These are phyloP conservation scores for Sminthurinus aureus DNA, from an alignment of 2,888 invertebrate species.

Conservation along the genomic window DNA sequence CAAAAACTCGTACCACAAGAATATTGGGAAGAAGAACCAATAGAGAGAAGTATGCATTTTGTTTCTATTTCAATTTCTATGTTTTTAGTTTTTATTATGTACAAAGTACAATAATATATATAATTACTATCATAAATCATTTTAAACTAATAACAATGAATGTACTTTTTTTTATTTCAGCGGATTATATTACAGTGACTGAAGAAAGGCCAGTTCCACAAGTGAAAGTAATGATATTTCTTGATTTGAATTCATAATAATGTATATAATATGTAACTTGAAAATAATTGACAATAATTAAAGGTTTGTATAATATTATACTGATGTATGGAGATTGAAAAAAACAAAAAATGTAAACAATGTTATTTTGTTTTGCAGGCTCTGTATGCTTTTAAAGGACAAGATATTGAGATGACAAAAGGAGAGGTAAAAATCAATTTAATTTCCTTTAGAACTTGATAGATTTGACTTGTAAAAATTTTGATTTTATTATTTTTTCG, in stretches of 20 bases:
- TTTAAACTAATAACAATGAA: too few relatives aligned
- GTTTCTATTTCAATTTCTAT: neutral
- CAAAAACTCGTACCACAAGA: conserved; percentile 86
- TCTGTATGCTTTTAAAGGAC: conserved; percentile 89
- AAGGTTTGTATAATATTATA: too few relatives aligned
- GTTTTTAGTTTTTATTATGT: neutral
- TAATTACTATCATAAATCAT: too few relatives aligned
- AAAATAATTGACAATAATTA: too few relatives aligned
- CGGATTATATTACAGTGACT: conserved; percentile 84
- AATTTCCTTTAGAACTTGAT: neutral
- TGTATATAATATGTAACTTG: neutral
- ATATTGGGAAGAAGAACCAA: conserved; percentile 90
- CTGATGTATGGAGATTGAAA: too few relatives aligned
- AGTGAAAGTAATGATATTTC: conserved; percentile 65
- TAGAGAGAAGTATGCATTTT: conserved; percentile 69
- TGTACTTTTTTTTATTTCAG: conserved; percentile 52
- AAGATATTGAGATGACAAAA: conserved; percentile 90
- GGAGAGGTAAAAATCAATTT: conserved; percentile 71
- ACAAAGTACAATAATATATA: too few relatives aligned
- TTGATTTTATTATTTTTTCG: neutral
- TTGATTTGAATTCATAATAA: neutral
- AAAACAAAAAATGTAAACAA: neutral
- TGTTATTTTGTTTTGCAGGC: conserved; percentile 59
- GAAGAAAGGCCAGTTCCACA: conserved; percentile 89
- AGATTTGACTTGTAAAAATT: neutral